Evolutionary conservation across 2,797 vertebrate species (phyloP).

Genomic region (Percopsis omiscomaycus): DNA sequence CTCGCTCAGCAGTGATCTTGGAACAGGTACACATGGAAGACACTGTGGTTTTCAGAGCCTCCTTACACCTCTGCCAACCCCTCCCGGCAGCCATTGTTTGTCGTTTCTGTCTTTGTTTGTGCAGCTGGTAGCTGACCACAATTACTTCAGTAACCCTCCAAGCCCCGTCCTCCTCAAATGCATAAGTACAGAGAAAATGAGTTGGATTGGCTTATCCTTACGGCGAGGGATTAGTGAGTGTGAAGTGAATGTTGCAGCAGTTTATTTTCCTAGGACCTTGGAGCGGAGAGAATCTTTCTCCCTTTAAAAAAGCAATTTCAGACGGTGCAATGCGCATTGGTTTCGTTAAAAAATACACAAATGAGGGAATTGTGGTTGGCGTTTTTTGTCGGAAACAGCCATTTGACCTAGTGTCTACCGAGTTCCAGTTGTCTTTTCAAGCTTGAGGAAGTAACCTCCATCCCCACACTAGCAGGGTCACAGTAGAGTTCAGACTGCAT

Average conservation of each 20-base stretch:
- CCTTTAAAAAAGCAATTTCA: slow-evolving; percentile 27
- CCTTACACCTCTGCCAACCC: slow-evolving; percentile 11
- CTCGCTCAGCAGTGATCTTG: slow-evolving; percentile 23
- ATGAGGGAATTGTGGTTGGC: slow-evolving; percentile 11
- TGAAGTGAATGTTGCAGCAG: slow-evolving; percentile 29
- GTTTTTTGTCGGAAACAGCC: slow-evolving; percentile 32
- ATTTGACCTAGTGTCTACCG: slow-evolving; percentile 34
- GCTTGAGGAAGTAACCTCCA: slow-evolving; percentile 45
- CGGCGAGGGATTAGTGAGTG: slow-evolving; percentile 23
- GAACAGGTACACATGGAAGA: slow-evolving; percentile 68
- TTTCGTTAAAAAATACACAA: slow-evolving; percentile 28
- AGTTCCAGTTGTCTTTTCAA: slow-evolving; percentile 27
- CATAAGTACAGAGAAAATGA: slow-evolving; percentile 40
- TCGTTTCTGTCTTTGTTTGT: slow-evolving; percentile 75
- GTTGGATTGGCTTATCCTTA: slow-evolving; percentile 40
- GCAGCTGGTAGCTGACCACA: slow-evolving; percentile 74
- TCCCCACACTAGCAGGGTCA: slow-evolving; percentile 55
- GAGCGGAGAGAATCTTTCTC: slow-evolving; percentile 21
- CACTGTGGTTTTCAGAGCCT: slow-evolving; percentile 43
- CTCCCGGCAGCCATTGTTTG: slow-evolving; percentile 68
- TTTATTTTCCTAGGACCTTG: slow-evolving; percentile 41
- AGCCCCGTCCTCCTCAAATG: slow-evolving; percentile 33
- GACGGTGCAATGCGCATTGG: slow-evolving; percentile 14
- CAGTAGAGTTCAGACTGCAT: slow-evolving; percentile 60
- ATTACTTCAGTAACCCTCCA: slow-evolving; percentile 57